Base-by-base conservation (phyloP, 2,113 vertebrate genomes). In the Phaethornis superciliosus region DNA sequence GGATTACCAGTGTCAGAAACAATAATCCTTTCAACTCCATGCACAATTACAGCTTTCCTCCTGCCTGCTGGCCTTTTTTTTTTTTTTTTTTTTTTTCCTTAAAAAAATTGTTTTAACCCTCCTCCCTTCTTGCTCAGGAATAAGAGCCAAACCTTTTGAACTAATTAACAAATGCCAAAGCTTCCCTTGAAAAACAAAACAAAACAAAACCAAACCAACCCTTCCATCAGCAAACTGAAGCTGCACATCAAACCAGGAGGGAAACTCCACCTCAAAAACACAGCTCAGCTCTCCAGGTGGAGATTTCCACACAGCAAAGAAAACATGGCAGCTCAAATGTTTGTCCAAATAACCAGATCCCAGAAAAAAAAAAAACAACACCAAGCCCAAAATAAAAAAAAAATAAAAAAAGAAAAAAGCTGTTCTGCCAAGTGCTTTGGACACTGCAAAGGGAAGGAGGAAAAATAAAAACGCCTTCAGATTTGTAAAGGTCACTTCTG, bases 91-190 rank as follows among this genome's bases (percentile, higher is more conserved):
- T 49, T 64, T 72, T 27, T 30, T 7, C 47, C 8, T 7, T 10
- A 40, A 40, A 40, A 40, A 40, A 40, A 40, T 40, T 40, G 37
- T 40, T 40, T 8, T 47, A 7, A 16, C 6, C 35, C 81, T 58
- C 84, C 94, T 84, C 86, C 70, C 77, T 88, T 54, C 60, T 2
- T 2, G 60, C 78, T 80, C 42, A 1, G 92, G 82, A 95, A 92
- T 9, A 76, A 65, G 69, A 78, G 90, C 85, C 94, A 94, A 95
- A 89, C 74, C 89, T 95, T 94, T 91, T 94, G 72, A 94, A 91
- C 92, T 96, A 91, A 93, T 95, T 94, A 90, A 56, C 89, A 54
- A 91, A 91, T 15, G 75, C 87, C 1, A 0, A 81, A 76, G 88
- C 89, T 89, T 81, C 79, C 75, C 86, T 88, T 40, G 40, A 40